Base-by-base conservation (phyloP, 2,797 vertebrate species). In the Tiaroga cobitis region DNA sequence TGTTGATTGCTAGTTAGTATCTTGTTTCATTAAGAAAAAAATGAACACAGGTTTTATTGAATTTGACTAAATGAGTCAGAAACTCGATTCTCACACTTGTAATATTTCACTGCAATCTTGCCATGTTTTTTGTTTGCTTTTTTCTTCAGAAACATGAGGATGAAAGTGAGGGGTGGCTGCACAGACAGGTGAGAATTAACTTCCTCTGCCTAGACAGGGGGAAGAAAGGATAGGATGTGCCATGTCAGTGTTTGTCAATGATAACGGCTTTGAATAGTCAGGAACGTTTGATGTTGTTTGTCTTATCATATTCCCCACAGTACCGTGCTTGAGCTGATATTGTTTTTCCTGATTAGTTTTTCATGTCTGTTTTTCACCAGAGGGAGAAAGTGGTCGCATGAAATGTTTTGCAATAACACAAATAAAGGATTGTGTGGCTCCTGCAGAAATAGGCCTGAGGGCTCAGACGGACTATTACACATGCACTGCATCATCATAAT, bases 121-220 rank as follows among this genome's bases (percentile, higher is more conserved):
- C 37, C 26, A 41, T 78, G 32, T 70, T 18, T 29, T 51, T 3
- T 80, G 5, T n/a, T 39, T 75, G 29, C 59, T 29, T 59, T 13
- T 74, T 81, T 67, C 86, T 95, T 34, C 92, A 99, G 98, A 99
- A 98, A 97, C 97, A 99, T 0, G 97, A 98, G 88, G 97, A 99
- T 88, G 97, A 98, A 88, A 99, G 97, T 0, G 96, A 97, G 80
- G 96, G 96, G 32, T 99, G 98, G 97, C 94, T 99, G 24, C 96
- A 98, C 94, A 95, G 98, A 91, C 98, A 99, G 97, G 98, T 99
- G 32, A 76, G 86, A 34, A 68, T 77, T 61, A 65, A 26, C 54
- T 65, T 75, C n/a, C 79, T 56, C 49, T 13, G 0, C 16, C 69
- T 37, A 32, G 63, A 56, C 63, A n/a, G 54, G 16, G 19, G 11